Evolutionary conservation across 2,888 invertebrate genomes (phyloP).

Genomic region (Cantharis nigra): DNA sequence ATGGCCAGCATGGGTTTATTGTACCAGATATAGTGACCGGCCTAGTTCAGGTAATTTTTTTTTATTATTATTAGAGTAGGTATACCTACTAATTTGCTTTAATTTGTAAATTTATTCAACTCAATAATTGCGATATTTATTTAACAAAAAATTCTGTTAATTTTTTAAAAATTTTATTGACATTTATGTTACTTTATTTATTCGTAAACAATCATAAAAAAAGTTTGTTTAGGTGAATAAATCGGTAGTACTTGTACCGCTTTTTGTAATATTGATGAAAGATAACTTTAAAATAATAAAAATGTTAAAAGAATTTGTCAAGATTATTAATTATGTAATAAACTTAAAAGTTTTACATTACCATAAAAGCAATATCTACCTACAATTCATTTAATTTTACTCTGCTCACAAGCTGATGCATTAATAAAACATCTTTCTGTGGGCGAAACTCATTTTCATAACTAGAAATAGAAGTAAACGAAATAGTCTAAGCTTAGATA

Average conservation of each 20-base stretch:
- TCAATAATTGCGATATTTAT: background rate
- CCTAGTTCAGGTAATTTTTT: constrained; percentile 80
- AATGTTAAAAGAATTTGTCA: background rate
- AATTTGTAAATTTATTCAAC: background rate
- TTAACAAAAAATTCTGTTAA: background rate
- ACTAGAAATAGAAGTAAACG: background rate
- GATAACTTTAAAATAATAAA: background rate
- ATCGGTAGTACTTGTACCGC: background rate
- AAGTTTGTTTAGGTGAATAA: background rate
- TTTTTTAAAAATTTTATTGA: background rate
- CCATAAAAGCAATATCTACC: constrained; percentile 11
- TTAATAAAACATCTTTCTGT: constrained; percentile 7
- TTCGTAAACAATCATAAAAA: background rate
- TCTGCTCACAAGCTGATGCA: constrained; percentile 6
- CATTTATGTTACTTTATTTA: background rate
- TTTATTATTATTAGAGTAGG: background rate
- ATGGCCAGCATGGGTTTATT: constrained; percentile 99
- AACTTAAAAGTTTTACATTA: background rate
- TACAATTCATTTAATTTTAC: constrained; percentile 7
- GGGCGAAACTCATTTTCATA: constrained; percentile 7
- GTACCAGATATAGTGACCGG: constrained; percentile 91
- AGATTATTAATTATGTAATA: background rate
- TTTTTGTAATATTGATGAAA: background rate
- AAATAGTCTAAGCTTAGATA: background rate
- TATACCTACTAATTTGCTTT: background rate